Conservation (phyloP, 2,888 invertebrate genomes). For the Allolobophora icterica region DNA sequence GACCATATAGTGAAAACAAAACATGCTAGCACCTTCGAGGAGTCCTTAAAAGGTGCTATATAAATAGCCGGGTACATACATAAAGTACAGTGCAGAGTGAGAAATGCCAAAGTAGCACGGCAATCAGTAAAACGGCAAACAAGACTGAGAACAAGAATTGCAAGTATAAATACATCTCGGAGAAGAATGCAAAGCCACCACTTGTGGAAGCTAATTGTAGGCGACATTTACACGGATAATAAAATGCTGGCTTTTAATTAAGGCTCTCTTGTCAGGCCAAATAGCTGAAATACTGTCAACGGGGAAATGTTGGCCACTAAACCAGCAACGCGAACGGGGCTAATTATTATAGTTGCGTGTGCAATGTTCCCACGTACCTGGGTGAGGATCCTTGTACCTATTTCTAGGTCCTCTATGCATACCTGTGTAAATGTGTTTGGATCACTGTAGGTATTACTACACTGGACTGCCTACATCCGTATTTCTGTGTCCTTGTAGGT, state of each 20-base stretch:
- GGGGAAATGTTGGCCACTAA: not conserved
- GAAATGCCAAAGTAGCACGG: too few relatives aligned
- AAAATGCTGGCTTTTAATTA: not conserved
- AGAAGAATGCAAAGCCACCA: not conserved
- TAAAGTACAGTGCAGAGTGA: not conserved
- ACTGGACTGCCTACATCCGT: not conserved
- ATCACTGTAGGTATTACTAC: not conserved
- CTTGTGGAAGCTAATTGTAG: not conserved
- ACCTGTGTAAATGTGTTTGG: not conserved
- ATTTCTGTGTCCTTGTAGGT: not conserved
- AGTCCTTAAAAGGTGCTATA: not conserved
- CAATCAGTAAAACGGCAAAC: not conserved
- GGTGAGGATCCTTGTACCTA: not conserved
- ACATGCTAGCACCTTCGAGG: not conserved
- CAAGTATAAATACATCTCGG: not conserved
- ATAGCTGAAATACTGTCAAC: constrained; percentile 11
- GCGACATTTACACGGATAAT: constrained; percentile 9
- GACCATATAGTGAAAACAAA: not conserved
- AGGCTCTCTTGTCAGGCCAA: constrained; percentile 2
- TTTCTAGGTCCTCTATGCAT: not conserved
- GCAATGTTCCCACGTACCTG: not conserved
- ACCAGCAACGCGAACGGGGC: not conserved
- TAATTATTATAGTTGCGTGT: not conserved
- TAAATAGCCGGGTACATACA: not conserved
- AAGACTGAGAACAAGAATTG: not conserved